Conservation (phyloP, 2,888 invertebrate genomes). For the Watsonalla cultraria region DNA sequence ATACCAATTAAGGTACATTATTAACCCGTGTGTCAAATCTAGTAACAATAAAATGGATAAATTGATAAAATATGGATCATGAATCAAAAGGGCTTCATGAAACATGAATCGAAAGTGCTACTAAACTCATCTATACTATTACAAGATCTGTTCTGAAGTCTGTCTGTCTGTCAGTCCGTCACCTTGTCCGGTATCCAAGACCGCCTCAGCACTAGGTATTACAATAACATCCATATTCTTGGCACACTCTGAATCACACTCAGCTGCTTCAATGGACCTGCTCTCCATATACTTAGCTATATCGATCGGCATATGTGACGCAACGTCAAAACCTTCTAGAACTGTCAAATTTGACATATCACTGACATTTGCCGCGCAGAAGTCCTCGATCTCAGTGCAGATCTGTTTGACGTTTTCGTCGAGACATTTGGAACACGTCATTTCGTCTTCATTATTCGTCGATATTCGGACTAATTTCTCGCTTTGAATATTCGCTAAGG, state of each 20-base stretch:
- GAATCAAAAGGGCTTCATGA: too few species aligned
- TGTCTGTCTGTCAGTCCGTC: slow-evolving; percentile 7
- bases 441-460: slow-evolving; percentile 57
- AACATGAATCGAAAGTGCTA: too few species aligned
- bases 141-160: neutral
- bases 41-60: too few species aligned
- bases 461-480: slow-evolving; percentile 56
- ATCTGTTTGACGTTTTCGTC: slow-evolving; percentile 56
- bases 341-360: slow-evolving; percentile 16
- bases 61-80: too few species aligned
- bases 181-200: slow-evolving; percentile 52
- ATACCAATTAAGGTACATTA: too few species aligned
- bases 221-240: slow-evolving; percentile 59
- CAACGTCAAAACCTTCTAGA: slow-evolving; percentile 44
- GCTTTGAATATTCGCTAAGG: slow-evolving; percentile 21
- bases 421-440: slow-evolving; percentile 28
- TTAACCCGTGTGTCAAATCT: too few species aligned
- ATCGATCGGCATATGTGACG: slow-evolving; percentile 31
- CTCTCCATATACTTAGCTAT: slow-evolving; percentile 28
- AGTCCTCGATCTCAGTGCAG: slow-evolving; percentile 59
- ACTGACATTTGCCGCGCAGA: slow-evolving; percentile 29
- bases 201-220: slow-evolving; percentile 65
- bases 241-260: slow-evolving; percentile 47
- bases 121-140: too few species aligned
- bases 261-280: slow-evolving; percentile 29